phyloP scores from a whole-genome alignment of 2,797 vertebrate species.

The Furcifer pardalis region DNA sequence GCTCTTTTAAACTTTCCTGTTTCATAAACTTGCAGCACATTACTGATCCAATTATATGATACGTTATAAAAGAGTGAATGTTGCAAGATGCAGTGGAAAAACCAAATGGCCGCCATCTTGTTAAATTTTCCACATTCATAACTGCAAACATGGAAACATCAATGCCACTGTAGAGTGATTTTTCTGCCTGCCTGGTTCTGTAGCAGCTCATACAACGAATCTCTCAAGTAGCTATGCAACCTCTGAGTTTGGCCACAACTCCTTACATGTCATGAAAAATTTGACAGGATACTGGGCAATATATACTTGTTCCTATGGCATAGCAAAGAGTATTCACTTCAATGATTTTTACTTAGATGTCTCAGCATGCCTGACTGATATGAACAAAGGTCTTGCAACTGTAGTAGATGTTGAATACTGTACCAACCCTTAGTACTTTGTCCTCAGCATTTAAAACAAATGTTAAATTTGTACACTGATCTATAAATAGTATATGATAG shows the following conservation, averaged over 20 bases:
- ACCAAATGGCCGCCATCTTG: too few relatives aligned
- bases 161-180: too few relatives aligned
- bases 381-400: background rate
- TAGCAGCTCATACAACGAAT: too few relatives aligned
- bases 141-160: too few relatives aligned
- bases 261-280: too few relatives aligned
- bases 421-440: constrained; percentile 33
- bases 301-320: background rate
- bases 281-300: too few relatives aligned
- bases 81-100: constrained; percentile 13
- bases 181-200: too few relatives aligned
- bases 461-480: constrained; percentile 12
- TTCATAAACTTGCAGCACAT: background rate
- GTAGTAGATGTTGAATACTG: background rate
- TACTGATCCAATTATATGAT: background rate
- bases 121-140: too few relatives aligned
- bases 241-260: too few relatives aligned
- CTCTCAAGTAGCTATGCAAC: too few relatives aligned
- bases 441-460: constrained; percentile 23
- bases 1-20: background rate
- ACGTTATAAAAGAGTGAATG: background rate
- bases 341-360: background rate
- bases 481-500: constrained; percentile 37
- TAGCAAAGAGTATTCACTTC: background rate
- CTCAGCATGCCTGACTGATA: background rate